A percentile compares a stretch with the other conserved stretches of the same genome.
phyloP scores from a whole-genome alignment of 2,113 vertebrate genomes.

The Trinectes maculatus region DNA sequence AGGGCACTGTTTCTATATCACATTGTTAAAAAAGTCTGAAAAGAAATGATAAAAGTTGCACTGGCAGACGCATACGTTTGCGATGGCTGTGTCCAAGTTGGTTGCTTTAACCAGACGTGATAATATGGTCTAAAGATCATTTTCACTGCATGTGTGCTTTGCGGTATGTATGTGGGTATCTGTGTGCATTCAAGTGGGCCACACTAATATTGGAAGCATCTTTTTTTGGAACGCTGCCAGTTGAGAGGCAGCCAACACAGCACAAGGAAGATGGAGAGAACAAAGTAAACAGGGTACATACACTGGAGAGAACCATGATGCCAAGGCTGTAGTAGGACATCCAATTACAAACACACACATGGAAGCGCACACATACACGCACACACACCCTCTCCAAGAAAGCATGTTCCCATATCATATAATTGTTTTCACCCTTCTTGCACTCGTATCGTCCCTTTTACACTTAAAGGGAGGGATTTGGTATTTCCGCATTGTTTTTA shows the following conservation, averaged over 20 bases:
- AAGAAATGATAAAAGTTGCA: constrained; percentile 40
- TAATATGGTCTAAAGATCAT: constrained; percentile 63
- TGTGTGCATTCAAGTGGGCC: constrained; percentile 26
- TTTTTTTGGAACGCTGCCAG: constrained; percentile 62
- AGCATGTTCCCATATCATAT: constrained; percentile 12
- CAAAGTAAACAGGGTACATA: constrained; percentile 64
- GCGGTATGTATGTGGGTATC: constrained; percentile 24
- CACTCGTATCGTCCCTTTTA: constrained; percentile 22
- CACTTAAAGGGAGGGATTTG: constrained; percentile 15
- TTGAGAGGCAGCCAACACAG: constrained; percentile 53
- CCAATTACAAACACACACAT: constrained; percentile 19
- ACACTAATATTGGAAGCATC: constrained; percentile 58
- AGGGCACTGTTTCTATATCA: constrained; percentile 25
- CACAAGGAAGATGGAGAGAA: constrained; percentile 53
- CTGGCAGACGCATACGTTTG: constrained; percentile 47
- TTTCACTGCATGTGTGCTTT: constrained; percentile 38
- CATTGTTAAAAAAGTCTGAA: constrained; percentile 41
- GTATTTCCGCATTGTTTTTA: constrained; percentile 28
- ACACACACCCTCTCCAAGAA: constrained; percentile 2
- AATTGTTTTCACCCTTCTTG: background rate
- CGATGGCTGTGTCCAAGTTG: constrained; percentile 40
- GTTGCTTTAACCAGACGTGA: constrained; percentile 55
- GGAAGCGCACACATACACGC: constrained; percentile 15
- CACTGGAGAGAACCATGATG: constrained; percentile 44
- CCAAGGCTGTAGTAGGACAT: constrained; percentile 30